These are phyloP conservation scores for Pseudococcus longispinus DNA, from an alignment of 2,888 invertebrate species.

Conservation along the genomic window DNA sequence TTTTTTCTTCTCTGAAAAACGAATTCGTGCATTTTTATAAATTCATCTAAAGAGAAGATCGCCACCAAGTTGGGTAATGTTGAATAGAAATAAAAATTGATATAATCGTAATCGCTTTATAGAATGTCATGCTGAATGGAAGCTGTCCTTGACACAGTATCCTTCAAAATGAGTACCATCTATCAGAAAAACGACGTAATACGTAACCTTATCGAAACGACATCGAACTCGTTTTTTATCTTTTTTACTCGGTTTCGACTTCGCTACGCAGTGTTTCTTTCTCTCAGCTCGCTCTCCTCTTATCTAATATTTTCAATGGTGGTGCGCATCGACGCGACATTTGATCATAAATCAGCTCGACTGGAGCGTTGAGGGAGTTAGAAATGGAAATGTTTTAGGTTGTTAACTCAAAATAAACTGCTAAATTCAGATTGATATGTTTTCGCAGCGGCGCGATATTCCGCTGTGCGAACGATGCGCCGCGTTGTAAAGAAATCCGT, in stretches of 20 bases:
- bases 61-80: not conserved
- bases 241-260: not conserved
- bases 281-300: not conserved
- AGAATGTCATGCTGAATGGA: not conserved
- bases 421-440: constrained; percentile 29
- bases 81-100: constrained; percentile 22
- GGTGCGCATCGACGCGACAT: constrained; percentile 6
- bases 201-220: constrained; percentile 12
- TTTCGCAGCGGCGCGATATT: not conserved
- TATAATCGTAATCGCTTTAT: constrained; percentile 28
- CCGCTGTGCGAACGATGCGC: not conserved
- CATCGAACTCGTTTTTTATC: constrained; percentile 33
- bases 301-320: not conserved
- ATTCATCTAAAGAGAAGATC: not conserved
- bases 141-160: constrained; percentile 3
- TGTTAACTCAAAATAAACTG: constrained; percentile 24
- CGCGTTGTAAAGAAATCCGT: not conserved
- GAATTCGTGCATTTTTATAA: not conserved
- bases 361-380: constrained; percentile 17
- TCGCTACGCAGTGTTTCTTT: not conserved
- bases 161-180: constrained; percentile 29
- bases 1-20: not conserved
- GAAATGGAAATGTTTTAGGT: constrained; percentile 24
- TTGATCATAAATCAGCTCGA: constrained; percentile 7
- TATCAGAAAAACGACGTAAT: constrained; percentile 25